Evolutionary conservation across 1,140 invertebrate genomes (phyloP).

Genomic region (Drosophila bipectinata): DNA sequence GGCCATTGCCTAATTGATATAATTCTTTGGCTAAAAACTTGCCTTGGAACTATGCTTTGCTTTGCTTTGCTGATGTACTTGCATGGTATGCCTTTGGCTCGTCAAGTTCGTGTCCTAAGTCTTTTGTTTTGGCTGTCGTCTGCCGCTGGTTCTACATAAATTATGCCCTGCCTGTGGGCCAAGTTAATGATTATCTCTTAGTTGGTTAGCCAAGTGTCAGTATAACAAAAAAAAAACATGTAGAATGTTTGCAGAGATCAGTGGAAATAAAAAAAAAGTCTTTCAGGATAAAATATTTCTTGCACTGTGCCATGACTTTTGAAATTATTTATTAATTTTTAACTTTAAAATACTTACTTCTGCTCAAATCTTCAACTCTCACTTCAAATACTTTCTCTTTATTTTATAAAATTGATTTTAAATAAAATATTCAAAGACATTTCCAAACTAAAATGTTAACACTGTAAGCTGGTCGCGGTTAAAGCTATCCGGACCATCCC

Average conservation of each 20-base stretch:
- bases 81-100: slow-evolving; percentile 4
- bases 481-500: slow-evolving; percentile 29
- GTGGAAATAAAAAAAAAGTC: not conserved
- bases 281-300: not conserved
- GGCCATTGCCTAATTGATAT: slow-evolving; percentile 63
- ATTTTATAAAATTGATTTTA: not conserved
- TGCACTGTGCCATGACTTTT: too few species aligned
- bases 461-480: slow-evolving; percentile 24
- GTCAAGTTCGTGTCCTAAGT: slow-evolving; percentile 48
- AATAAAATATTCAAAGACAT: not conserved
- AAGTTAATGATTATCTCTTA: slow-evolving; percentile 64
- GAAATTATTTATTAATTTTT: too few species aligned
- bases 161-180: slow-evolving; percentile 57
- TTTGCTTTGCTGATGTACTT: slow-evolving; percentile 31
- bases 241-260: not conserved
- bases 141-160: slow-evolving; percentile 49
- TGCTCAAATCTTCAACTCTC: too few species aligned
- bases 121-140: slow-evolving; percentile 40
- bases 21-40: slow-evolving; percentile 49
- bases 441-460: not conserved
- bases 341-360: too few species aligned
- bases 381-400: not conserved
- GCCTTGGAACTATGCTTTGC: slow-evolving; percentile 32
- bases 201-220: slow-evolving; percentile 61
- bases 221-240: slow-evolving; percentile 17